These are phyloP conservation scores for Tethya wilhelma DNA, from an alignment of 37 sponge, comb jelly and placozoan species.

Conservation along the genomic window DNA sequence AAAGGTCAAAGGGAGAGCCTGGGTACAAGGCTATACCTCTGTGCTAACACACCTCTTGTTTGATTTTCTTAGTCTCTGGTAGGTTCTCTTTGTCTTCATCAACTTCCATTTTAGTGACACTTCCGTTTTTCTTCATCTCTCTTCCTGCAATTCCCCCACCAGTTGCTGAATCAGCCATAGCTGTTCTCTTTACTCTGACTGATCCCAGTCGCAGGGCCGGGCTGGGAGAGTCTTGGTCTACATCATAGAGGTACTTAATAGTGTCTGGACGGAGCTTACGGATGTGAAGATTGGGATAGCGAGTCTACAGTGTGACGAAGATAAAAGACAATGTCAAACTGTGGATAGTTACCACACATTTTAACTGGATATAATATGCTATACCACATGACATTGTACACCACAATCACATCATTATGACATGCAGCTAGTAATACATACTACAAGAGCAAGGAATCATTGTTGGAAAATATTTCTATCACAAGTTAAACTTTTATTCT, in stretches of 20 bases:
- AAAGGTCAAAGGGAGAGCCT: too few species aligned
- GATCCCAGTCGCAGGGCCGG: constrained; percentile 12
- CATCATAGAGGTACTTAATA: constrained; percentile 32
- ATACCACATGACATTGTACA: too few species aligned
- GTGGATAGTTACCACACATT: neutral
- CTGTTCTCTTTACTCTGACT: constrained; percentile 32
- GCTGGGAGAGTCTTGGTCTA: neutral
- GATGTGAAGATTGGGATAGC: constrained; percentile 63
- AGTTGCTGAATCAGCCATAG: constrained; percentile 5
- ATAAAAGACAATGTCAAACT: neutral
- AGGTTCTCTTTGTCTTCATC: constrained; percentile 22
- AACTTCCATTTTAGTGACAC: neutral
- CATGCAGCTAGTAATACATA: neutral
- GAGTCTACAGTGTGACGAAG: constrained; percentile 16
- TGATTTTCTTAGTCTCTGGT: neutral
- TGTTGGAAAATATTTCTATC: too few species aligned
- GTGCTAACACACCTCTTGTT: neutral
- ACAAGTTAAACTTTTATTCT: too few species aligned
- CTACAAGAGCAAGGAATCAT: too few species aligned
- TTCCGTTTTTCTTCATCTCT: neutral
- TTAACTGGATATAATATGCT: neutral
- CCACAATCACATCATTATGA: too few species aligned
- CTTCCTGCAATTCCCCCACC: neutral
- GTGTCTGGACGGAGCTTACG: neutral
- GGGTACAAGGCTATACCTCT: too few species aligned